Base-by-base conservation (phyloP, 2,888 invertebrate genomes). In the Parelbella ahira region DNA sequence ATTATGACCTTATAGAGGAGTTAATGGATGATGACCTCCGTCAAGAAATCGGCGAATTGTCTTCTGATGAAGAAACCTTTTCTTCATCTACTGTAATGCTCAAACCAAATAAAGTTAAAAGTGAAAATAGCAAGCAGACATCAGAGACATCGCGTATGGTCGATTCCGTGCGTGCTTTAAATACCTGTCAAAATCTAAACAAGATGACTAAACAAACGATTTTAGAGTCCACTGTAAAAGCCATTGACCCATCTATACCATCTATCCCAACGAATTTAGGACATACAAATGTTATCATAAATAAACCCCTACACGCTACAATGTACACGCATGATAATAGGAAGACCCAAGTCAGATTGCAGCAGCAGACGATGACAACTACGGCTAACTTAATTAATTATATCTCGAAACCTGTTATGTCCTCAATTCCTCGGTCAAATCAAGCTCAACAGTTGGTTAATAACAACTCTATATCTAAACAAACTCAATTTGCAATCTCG, bases 1-100 rank as follows among this genome's bases (percentile, higher is more conserved):
- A 86, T 49, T 83, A 81, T 46, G 82, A 82, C 49, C 57, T 82
- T n/a, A 50, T 87, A 45, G 84, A 81, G 46, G 88, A 86, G 66
- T 63, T 80, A 44, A 83, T 80, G 69, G 88, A 76, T 55, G 86
- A 81, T 50, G 88, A 80, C 49, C 62, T 78, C 44, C 63, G 71
- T 41, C 58, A 86, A 75, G 74, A 90, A 72, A 77, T 87, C 15
- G 71, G 83, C 4, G 79, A 88, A 61, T 50, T 83, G 41, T 71
- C 75, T 56, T 74, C 77, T 50, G 68, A 89, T 55, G 63, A 88
- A 50, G 65, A 86, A 11, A 49, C 54, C 30, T 75, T 66, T 45
- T 45, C 47, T 19, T 5, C 54, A 11, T 33, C 60, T 10, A 41
- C 52, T 24, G 45, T 46, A 36, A 7, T 42, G 1, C 5, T 18